Evolutionary conservation across 2,888 invertebrate genomes (phyloP).

Genomic region (Abrostola tripartita): DNA sequence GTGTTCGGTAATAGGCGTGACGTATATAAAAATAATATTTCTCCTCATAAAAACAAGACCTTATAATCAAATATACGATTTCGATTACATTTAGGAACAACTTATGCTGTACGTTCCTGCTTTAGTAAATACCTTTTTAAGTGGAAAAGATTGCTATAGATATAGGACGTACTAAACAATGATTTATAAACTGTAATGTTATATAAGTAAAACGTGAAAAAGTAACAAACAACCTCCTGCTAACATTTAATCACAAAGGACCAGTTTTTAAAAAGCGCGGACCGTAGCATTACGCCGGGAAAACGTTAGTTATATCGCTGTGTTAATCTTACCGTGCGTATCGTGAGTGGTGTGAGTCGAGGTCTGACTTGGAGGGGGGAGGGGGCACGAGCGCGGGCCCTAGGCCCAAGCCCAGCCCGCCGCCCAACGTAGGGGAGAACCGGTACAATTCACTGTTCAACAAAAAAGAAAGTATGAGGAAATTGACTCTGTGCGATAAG

Average conservation of each 20-base stretch:
- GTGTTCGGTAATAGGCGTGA: too few species aligned
- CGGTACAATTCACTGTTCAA: conserved; percentile 93
- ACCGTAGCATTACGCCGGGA: background rate
- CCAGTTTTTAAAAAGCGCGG: background rate
- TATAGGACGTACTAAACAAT: too few species aligned
- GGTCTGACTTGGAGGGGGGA: conserved; percentile 91
- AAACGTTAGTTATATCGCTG: background rate
- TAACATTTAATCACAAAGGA: background rate
- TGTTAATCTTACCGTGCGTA: conserved; percentile 86
- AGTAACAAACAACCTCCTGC: too few species aligned
- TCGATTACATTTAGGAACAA: too few species aligned
- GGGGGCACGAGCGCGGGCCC: conserved; percentile 92
- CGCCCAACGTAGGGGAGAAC: conserved; percentile 96
- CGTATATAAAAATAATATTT: too few species aligned
- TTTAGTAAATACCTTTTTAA: too few species aligned
- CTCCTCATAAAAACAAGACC: too few species aligned
- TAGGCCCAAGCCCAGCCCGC: conserved; percentile 92
- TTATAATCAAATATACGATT: too few species aligned
- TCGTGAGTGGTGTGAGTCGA: conserved; percentile 87
- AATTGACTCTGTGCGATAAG: conserved; percentile 21
- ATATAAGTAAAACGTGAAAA: too few species aligned
- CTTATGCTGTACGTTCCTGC: too few species aligned
- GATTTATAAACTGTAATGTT: too few species aligned
- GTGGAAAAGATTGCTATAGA: too few species aligned
- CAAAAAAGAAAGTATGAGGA: conserved; percentile 16